Conservation (phyloP, 2,888 invertebrate species). For the Mythimna loreyi region DNA sequence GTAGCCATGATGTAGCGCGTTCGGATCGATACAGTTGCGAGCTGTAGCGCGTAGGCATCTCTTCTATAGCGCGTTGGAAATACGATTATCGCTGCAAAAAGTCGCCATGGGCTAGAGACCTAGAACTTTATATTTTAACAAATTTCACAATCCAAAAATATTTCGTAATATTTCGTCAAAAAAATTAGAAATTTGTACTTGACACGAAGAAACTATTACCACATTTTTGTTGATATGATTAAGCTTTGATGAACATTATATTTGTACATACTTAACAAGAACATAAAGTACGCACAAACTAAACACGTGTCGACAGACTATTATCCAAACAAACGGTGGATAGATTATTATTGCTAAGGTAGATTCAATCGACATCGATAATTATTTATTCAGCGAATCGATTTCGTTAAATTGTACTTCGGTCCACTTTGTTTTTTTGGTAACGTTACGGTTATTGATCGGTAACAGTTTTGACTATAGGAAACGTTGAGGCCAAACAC, state of each 20-base stretch:
- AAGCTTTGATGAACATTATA: constrained; percentile 1
- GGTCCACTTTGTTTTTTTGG: constrained; percentile 64
- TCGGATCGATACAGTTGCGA: too few species aligned
- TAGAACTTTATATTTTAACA: background rate
- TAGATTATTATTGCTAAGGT: constrained; percentile 59
- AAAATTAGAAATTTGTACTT: background rate
- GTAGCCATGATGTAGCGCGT: too few species aligned
- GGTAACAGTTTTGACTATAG: constrained; percentile 19
- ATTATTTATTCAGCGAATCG: constrained; percentile 78
- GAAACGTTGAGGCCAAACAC: constrained; percentile 13
- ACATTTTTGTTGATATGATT: constrained; percentile 1
- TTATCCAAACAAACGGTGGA: constrained; percentile 47
- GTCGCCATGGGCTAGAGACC: too few species aligned
- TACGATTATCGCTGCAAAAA: too few species aligned
- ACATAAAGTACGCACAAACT: constrained; percentile 11
- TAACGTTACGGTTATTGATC: constrained; percentile 47
- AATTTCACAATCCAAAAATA: background rate
- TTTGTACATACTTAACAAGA: constrained; percentile 18
- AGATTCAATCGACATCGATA: constrained; percentile 62
- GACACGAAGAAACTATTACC: constrained; percentile 4
- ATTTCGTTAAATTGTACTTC: constrained; percentile 67
- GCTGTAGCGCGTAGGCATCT: too few species aligned
- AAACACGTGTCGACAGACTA: constrained; percentile 9
- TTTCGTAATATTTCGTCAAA: background rate
- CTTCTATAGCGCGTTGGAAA: too few species aligned